These are phyloP conservation scores for Setophaga kirtlandii DNA, from an alignment of 2,113 vertebrate species.

Conservation along the genomic window DNA sequence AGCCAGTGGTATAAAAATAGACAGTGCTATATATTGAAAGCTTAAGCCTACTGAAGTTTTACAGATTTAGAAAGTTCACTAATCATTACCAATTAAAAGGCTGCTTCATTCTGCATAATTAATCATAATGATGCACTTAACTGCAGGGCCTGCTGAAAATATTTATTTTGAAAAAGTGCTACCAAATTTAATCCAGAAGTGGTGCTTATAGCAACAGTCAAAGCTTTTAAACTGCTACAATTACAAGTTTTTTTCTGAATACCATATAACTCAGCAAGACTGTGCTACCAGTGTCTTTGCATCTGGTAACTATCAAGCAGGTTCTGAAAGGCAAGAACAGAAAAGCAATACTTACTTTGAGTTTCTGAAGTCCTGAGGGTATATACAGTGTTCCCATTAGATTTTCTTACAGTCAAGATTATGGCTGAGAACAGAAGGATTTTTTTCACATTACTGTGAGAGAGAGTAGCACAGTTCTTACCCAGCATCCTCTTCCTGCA, in stretches of 20 bases:
- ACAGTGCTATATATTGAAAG: slow-evolving; percentile 22
- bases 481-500: background rate
- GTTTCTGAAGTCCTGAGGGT: background rate
- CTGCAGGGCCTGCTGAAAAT: background rate
- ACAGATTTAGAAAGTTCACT: slow-evolving; percentile 54
- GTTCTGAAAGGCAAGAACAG: background rate
- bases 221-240: background rate
- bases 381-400: background rate
- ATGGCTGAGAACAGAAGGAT: background rate
- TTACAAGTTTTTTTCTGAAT: background rate
- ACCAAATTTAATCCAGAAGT: background rate
- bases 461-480: background rate
- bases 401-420: background rate
- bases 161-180: background rate
- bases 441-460: background rate
- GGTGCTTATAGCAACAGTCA: background rate
- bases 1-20: slow-evolving; percentile 59
- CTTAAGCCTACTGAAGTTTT: background rate
- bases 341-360: background rate
- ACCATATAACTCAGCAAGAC: background rate
- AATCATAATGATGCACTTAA: background rate
- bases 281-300: background rate
- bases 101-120: slow-evolving; percentile 19
- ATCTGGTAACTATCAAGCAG: background rate
- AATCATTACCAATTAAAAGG: slow-evolving; percentile 37